Evolutionary conservation across 2,113 vertebrate genomes (phyloP).

Genomic region (Pardalotus punctatus): DNA sequence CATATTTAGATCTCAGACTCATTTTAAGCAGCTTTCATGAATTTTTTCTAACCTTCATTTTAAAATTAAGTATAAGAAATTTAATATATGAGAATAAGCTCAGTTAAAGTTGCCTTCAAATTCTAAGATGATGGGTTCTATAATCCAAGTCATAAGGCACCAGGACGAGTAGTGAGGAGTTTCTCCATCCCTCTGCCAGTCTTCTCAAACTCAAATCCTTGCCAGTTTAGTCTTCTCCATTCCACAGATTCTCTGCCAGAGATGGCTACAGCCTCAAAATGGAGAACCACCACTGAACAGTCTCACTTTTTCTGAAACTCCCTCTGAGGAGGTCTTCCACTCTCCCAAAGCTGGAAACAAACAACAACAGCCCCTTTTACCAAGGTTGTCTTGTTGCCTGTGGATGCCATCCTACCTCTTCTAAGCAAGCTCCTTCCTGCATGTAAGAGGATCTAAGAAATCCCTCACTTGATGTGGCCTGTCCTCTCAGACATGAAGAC

Average conservation of each 20-base stretch:
- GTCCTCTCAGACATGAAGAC: not conserved
- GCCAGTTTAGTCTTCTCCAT: not conserved
- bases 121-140: not conserved
- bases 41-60: not conserved
- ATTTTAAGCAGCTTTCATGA: not conserved
- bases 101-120: not conserved
- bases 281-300: not conserved
- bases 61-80: not conserved
- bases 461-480: constrained; percentile 5
- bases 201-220: not conserved
- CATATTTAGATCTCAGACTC: not conserved
- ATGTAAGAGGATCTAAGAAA: constrained; percentile 60
- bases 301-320: not conserved
- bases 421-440: not conserved
- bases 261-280: not conserved
- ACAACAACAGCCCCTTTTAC: not conserved
- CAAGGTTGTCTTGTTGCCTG: not conserved
- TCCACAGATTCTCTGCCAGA: not conserved
- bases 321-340: not conserved
- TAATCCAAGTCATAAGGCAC: not conserved
- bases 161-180: not conserved
- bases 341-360: not conserved
- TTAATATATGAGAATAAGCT: not conserved
- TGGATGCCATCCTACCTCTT: not conserved
- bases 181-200: not conserved